A percentile compares a stretch with the other conserved stretches of the same genome.
phyloP scores from a whole-genome alignment of 2,113 vertebrate genomes.

The Hemiprocne comata region DNA sequence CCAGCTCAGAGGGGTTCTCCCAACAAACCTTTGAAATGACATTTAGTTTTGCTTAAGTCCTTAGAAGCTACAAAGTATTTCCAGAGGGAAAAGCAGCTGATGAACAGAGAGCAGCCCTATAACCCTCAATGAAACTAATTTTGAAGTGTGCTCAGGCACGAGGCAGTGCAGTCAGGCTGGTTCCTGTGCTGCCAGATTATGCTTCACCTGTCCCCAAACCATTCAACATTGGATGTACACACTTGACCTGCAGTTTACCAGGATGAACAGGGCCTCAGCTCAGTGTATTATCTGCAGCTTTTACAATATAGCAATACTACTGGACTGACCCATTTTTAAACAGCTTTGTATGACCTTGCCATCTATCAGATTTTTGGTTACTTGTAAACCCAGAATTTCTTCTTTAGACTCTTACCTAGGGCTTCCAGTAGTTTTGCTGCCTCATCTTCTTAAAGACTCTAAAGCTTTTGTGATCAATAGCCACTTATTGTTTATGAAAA shows the following conservation, averaged over 20 bases:
- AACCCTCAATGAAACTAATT: not conserved
- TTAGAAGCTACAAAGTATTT: not conserved
- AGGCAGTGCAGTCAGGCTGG: not conserved
- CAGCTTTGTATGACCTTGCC: not conserved
- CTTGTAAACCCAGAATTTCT: not conserved
- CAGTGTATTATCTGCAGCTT: not conserved
- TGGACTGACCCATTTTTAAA: not conserved
- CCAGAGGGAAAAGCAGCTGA: not conserved
- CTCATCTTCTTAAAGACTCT: not conserved
- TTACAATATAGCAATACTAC: not conserved
- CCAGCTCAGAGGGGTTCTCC: not conserved
- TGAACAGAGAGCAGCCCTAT: not conserved
- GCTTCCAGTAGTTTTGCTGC: not conserved
- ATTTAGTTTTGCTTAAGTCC: not conserved
- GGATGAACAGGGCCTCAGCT: not conserved
- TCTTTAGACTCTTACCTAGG: not conserved
- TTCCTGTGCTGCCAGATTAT: not conserved
- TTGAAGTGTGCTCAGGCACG: not conserved
- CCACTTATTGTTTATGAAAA: not conserved
- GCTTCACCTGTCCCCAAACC: not conserved
- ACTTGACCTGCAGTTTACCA: not conserved
- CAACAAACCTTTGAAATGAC: not conserved
- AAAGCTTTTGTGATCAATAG: not conserved
- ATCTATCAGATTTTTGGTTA: not conserved
- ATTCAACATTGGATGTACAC: not conserved